Base-by-base conservation (phyloP, 1,140 invertebrate species). In the Meteorus sp. region DNA sequence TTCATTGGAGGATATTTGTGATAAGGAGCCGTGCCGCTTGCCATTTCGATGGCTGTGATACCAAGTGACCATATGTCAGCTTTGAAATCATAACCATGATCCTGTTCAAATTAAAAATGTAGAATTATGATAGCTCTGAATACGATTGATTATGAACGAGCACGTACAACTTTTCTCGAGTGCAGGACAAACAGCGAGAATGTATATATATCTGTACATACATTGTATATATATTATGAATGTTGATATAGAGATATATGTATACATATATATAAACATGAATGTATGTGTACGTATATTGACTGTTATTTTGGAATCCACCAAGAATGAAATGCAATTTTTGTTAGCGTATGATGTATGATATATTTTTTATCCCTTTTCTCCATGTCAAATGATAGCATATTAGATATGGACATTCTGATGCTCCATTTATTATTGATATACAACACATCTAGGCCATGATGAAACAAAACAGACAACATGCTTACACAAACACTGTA, bases 41-140 rank as follows among this genome's bases (percentile, higher is more conserved):
- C 97, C 87, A 99, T 90, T 83, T 99, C 97, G 66, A 99, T 98
- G 0, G 96, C 96, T 0, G 97, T 98, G 56, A 99, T 99, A 22
- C 97, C 97, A 78, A 99, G 92, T 22, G 95, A 98, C 97, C 97
- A 99, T 62, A 99, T 99, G 73, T 99, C 97, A n/a, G 97, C 97
- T 81, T 99, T 99, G 78, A 96, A 98, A 78, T 98, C 96, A 74
- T 99, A 99, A 0, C 97, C 97, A 75, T 95, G 94, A 71, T 98
- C 94, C 90, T 92, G 75, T 61, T 71, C 29, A 56, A 80, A 75
- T 62, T 62, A 52, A 65, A 52, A 70, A 52, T n/a, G n/a, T 55
- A 45, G 51, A 59, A 64, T 66, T 58, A 67, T 67, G 64, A 70
- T 65, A 67, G 50, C 50, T 63, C 61, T 65, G 61, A 50, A 54